phyloP scores from a whole-genome alignment of 2,797 vertebrate species.

The Cyclopterus lumpus region DNA sequence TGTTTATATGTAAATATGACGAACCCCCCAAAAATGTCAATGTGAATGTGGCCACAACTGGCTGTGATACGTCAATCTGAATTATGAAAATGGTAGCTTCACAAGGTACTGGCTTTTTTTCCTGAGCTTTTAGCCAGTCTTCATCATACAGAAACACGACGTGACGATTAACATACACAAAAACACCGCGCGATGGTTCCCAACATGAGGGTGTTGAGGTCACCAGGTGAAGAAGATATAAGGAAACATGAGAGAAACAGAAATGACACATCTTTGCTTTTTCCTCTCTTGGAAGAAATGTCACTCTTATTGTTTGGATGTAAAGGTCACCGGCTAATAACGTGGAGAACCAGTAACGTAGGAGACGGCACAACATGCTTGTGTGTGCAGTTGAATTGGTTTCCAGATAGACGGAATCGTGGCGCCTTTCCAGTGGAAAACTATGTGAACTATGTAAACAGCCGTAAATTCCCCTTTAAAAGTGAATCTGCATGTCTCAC shows the following conservation, averaged over 20 bases:
- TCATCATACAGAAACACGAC: neutral
- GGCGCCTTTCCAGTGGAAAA: constrained; percentile 27
- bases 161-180: neutral
- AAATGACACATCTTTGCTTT: neutral
- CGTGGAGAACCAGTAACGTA: neutral
- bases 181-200: neutral
- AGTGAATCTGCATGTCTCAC: constrained; percentile 9
- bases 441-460: constrained; percentile 48
- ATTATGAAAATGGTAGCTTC: neutral
- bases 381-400: neutral
- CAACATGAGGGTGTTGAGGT: neutral
- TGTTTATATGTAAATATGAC: neutral
- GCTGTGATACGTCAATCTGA: neutral
- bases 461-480: constrained; percentile 17
- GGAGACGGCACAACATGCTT: neutral
- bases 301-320: too few relatives aligned
- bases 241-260: neutral
- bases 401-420: constrained; percentile 13
- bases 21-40: neutral
- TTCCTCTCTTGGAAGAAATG: neutral
- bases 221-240: neutral
- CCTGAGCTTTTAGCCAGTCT: neutral
- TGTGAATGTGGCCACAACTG: neutral
- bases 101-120: neutral
- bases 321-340: neutral